Evolutionary conservation across 2,113 vertebrate genomes (phyloP), one percentile per base, ranked within the genome.

Genomic region (Spermophilus dauricus): DNA sequence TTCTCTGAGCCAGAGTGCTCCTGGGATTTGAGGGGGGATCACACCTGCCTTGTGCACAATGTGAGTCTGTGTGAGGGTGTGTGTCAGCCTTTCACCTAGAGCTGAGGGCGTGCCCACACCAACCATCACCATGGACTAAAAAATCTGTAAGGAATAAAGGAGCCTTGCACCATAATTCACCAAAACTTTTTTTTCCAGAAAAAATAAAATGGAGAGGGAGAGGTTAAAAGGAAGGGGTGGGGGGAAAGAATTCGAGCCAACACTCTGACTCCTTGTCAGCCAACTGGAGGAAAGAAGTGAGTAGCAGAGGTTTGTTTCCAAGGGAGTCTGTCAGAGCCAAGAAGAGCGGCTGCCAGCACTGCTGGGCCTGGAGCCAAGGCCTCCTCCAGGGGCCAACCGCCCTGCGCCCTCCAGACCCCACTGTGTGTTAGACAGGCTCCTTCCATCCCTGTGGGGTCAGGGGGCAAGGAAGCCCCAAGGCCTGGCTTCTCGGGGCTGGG

Each of bases 301-400:
- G 93, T 51, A 92, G 81, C 89, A 63, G 91, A 87, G 84, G 18
- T 87, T 87, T 75, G 83, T 87, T 96, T 97, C 96, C 97, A 97
- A 89, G 94, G 83, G 37, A 61, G 90, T 53, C 18, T 2, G 56
- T 34, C 9, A 5, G 86, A 93, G 96, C 97, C 97, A 92, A 93
- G 72, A 56, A 65, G 77, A 82, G 45, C 30, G 2, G 37, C 58
- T 39, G 92, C 89, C 97, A 97, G 20, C 37, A 39, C 67, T 5
- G 37, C 81, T 1, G 75, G 80, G 93, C 77, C 34, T 5, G 58
- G 18, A n/a, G 95, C 93, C 97, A 85, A 77, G 17, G 45, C 65
- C 80, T 83, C 24, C 11, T 26, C 34, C 0, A 48, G 75, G 85
- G 80, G 88, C 28, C 53, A 17, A 65, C 4, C 3, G 61, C 73